Evolutionary conservation across 2,888 invertebrate genomes (phyloP).

Genomic region (Xanthia icteritia): DNA sequence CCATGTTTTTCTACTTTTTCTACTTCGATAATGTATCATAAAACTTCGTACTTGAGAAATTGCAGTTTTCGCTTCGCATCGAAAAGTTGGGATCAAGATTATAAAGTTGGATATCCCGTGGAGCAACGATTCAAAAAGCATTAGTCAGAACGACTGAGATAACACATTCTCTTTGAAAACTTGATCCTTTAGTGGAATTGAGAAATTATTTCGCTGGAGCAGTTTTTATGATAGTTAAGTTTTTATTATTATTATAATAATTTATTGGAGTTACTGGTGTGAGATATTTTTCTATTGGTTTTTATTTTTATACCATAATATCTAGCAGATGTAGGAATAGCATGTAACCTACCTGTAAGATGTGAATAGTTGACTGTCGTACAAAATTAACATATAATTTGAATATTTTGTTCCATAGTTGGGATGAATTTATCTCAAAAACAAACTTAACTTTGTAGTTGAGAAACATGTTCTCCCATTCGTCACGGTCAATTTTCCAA

Average conservation of each 20-base stretch:
- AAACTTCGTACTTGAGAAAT: constrained; percentile 70
- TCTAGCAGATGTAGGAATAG: not conserved
- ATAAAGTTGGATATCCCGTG: constrained; percentile 78
- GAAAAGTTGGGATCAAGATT: constrained; percentile 82
- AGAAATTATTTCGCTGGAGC: constrained; percentile 69
- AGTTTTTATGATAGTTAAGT: constrained; percentile 58
- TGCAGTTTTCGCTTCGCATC: constrained; percentile 76
- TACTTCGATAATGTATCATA: constrained; percentile 58
- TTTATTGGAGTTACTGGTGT: not conserved
- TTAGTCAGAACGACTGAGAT: constrained; percentile 78
- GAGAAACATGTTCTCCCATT: too few species aligned
- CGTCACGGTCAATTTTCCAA: too few species aligned
- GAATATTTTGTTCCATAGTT: too few species aligned
- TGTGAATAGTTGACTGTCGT: not conserved
- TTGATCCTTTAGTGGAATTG: constrained; percentile 68
- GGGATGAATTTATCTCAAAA: too few species aligned
- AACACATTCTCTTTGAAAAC: constrained; percentile 79
- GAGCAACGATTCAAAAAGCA: constrained; percentile 76
- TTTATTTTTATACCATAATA: not conserved
- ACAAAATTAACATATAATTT: not conserved
- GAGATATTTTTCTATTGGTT: not conserved
- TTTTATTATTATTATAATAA: constrained; percentile 31
- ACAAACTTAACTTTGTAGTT: too few species aligned
- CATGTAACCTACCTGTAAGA: not conserved
- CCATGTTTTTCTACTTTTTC: constrained; percentile 26